Evolutionary conservation across 2,113 vertebrate species (phyloP), one percentile per base, ranked within the genome.

Genomic region (Oryzias celebensis): DNA sequence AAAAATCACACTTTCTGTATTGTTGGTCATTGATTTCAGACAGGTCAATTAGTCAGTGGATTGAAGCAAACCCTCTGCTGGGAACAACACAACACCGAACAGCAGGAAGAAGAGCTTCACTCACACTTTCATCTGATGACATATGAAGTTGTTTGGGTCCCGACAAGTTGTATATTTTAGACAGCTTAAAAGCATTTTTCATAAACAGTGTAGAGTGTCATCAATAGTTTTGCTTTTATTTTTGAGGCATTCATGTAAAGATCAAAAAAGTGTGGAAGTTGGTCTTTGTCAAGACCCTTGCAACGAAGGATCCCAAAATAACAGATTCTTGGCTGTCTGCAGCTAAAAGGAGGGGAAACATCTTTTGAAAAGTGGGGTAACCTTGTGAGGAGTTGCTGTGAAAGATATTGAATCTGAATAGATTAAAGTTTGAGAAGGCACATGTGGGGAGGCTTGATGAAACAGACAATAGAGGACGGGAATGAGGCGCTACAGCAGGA

Each of bases 401-500:
- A 82, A 81, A 76, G 52, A 57, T 82, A 82, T 83, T 85, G 75
- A 86, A 81, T 84, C 56, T 75, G 75, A 84, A 70, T 78, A 87
- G 85, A 87, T 90, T 90, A 87, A 90, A 87, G 81, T 87, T 88
- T 79, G 75, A 87, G 71, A 49, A 86, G 81, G 73, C 41, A 44
- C 75, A 49, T 56, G 51, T 43, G 36, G 81, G 77, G 71, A 79
- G 63, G 65, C 68, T 53, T 69, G 65, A 63, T 45, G 66, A 68
- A 65, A 44, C 53, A 58, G 72, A 63, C 43, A 16, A 66, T 73
- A 36, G 2, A 2, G 24, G 18, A 24, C 14, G 26, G 50, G 18
- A 24, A 20, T 45, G 47, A 22, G 54, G 51, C 14, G 0, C 42
- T 14, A 23, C 7, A 52, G 45, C 20, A 58, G 69, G 62, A 66